Evolutionary conservation across 2,888 invertebrate species (phyloP), one percentile per base, ranked within the genome.

Genomic region (Agrilus mali): DNA sequence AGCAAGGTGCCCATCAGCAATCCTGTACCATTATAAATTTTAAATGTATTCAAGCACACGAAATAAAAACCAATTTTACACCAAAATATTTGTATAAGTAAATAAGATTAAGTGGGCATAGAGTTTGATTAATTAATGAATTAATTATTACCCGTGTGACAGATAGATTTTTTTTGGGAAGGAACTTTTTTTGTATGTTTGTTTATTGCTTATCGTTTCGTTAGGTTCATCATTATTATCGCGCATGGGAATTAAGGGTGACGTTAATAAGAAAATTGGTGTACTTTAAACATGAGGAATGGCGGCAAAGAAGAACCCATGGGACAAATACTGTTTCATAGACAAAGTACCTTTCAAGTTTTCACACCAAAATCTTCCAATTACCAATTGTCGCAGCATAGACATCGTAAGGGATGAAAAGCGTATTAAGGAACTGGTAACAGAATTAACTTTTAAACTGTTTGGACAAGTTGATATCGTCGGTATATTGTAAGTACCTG

Each of bases 1-100:
- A 0, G 72, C 82, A 0, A 67, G 86, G 50, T 75, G 82, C 3
- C 85, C 86, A 0, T 86, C 87, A 0, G 84, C 86, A 10, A 75
- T 85, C 39, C 65, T 87, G 4, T 87, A 84, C 66, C 80, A 81
- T 48, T 77, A 73, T 54, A 65, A 71, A 10, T 59, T 64, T 50
- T 67, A 56, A 47, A 36, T 12, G 33, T 42, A 10, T 42, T 41
- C 32, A 42, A 44, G 33, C 15, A 33, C 27, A 10, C 10, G 2
- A 10, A 22, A 22, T 22, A 22, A 27, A 27, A 27, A 27, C 10
- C 2, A 1, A 27, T 27, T 27, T 27, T 10, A 27, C 10, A 10
- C 10, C 4, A 27, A 27, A 10, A 27, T 27, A 27, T 27, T 27
- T n/a, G n/a, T n/a, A n/a, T n/a, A n/a, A n/a, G n/a, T n/a, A n/a